Conservation (phyloP, 2,113 vertebrate genomes). For the Catharus bicknelli region DNA sequence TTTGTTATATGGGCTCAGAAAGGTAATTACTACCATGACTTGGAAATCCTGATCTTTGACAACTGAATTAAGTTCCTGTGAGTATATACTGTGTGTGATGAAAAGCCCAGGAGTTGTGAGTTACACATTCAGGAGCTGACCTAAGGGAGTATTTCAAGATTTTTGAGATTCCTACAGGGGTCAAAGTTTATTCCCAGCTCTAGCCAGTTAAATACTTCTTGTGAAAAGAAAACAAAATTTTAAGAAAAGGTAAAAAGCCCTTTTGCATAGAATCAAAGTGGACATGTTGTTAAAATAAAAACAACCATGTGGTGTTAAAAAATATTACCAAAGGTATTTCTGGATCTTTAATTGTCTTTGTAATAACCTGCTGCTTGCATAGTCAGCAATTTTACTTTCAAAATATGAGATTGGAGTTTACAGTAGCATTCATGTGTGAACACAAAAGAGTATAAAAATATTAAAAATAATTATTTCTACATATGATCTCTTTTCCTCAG, state of each 20-base stretch:
- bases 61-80: conserved; percentile 35
- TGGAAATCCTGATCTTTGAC: conserved; percentile 42
- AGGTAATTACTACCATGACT: conserved; percentile 55
- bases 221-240: neutral
- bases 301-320: neutral
- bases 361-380: neutral
- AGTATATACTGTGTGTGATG: neutral
- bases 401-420: neutral
- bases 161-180: neutral
- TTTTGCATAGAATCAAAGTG: neutral
- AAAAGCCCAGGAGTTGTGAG: neutral
- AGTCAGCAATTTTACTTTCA: neutral
- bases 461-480: neutral
- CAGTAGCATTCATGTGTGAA: neutral
- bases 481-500: neutral
- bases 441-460: neutral
- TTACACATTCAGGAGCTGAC: neutral
- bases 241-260: too few species aligned
- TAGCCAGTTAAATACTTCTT: neutral
- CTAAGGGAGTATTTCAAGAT: neutral
- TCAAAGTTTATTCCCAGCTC: neutral
- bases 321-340: neutral
- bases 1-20: conserved; percentile 27
- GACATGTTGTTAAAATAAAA: neutral
- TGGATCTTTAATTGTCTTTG: neutral